phyloP scores from a whole-genome alignment of 37 sponge, comb jelly and placozoan species.

The Geodia barretti region DNA sequence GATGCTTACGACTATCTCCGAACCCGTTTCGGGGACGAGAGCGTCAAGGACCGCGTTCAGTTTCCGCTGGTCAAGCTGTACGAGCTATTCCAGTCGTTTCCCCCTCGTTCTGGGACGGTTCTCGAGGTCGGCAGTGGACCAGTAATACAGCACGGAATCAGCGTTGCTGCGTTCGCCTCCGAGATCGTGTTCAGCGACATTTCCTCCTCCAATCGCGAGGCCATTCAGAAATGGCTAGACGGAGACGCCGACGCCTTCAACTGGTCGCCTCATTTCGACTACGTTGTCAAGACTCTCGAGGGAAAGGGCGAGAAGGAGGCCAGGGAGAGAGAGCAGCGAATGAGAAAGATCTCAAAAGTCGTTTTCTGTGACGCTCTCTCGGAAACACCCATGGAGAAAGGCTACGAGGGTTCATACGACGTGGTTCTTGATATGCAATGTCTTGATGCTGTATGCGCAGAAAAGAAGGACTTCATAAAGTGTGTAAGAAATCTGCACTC shows the following conservation, averaged over 20 bases:
- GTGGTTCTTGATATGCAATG: neutral
- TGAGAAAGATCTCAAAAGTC: neutral
- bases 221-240: neutral
- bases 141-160: neutral
- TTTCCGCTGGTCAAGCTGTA: neutral
- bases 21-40: neutral
- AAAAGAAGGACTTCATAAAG: neutral
- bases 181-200: neutral
- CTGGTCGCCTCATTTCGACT: neutral
- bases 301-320: neutral
- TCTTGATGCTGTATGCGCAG: neutral
- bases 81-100: neutral
- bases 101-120: neutral
- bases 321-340: neutral
- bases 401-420: neutral
- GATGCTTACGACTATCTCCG: neutral
- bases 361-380: neutral
- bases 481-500: neutral
- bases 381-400: neutral
- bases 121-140: neutral
- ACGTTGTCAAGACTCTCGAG: neutral
- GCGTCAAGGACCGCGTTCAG: neutral
- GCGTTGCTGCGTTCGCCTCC: conserved; percentile 9
- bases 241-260: neutral
- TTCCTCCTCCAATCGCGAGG: neutral